These are phyloP conservation scores for Sycophaga agraensis DNA, from an alignment of 1,140 invertebrate genomes.

Conservation along the genomic window DNA sequence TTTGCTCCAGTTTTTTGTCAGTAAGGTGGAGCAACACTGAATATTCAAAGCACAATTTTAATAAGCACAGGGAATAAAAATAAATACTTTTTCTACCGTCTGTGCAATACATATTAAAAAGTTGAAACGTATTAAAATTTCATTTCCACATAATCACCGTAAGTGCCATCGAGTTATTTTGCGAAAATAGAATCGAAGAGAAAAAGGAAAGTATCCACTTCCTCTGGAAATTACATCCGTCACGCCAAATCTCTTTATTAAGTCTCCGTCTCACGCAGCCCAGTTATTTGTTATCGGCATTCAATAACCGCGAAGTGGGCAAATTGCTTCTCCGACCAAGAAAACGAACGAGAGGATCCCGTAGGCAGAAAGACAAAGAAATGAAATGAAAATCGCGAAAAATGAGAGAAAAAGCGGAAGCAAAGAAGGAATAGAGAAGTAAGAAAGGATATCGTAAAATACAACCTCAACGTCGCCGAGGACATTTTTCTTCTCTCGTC, in stretches of 20 bases:
- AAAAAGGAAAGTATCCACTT: not conserved
- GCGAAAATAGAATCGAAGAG: not conserved
- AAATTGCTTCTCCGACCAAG: constrained; percentile 25
- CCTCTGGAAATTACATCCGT: constrained; percentile 17
- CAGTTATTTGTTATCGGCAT: constrained; percentile 32
- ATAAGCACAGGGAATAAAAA: no score
- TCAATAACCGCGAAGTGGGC: constrained; percentile 22
- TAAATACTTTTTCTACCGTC: no score
- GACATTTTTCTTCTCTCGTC: not conserved
- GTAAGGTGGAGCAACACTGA: no score
- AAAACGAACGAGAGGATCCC: constrained; percentile 5
- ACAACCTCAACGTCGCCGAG: constrained; percentile 4
- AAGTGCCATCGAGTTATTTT: constrained; percentile 5
- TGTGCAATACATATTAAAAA: no score
- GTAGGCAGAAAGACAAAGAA: constrained; percentile 19
- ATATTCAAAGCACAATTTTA: no score
- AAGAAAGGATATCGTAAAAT: constrained; percentile 24
- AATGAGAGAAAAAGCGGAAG: constrained; percentile 11
- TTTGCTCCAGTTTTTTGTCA: no score
- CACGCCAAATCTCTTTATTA: constrained; percentile 30
- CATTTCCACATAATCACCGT: no score
- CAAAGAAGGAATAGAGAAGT: constrained; percentile 23
- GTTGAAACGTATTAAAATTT: no score
- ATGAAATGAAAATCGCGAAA: constrained; percentile 17
- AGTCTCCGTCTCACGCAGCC: constrained; percentile 26